Evolutionary conservation across 2,113 vertebrate species (phyloP).

Genomic region (Seriola dumerili): DNA sequence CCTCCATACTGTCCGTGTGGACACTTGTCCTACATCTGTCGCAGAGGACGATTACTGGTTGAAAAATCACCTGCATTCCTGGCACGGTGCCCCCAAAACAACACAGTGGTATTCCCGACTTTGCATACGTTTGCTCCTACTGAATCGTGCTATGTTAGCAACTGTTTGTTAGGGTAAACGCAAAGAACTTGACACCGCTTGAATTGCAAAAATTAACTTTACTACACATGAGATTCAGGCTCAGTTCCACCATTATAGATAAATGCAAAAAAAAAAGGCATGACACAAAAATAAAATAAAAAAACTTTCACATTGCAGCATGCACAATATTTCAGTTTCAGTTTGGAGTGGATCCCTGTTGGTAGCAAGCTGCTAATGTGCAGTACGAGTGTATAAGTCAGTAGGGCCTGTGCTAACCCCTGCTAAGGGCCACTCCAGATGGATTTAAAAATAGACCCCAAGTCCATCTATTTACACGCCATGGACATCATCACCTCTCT

Average conservation of each 20-base stretch:
- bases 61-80: constrained; percentile 41
- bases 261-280: constrained; percentile 2
- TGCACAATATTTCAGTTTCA: constrained; percentile 42
- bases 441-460: constrained; percentile 83
- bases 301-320: constrained; percentile 8
- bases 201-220: neutral
- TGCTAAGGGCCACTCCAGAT: constrained; percentile 79
- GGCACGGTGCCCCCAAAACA: neutral
- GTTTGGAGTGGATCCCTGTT: constrained; percentile 67
- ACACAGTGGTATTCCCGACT: neutral
- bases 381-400: constrained; percentile 54
- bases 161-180: neutral
- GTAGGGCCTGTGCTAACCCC: constrained; percentile 72
- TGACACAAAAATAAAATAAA: neutral
- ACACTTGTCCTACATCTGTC: constrained; percentile 62
- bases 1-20: neutral
- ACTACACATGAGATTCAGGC: neutral
- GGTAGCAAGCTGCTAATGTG: constrained; percentile 73
- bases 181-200: neutral
- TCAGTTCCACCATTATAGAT: neutral
- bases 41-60: constrained; percentile 23
- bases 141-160: constrained; percentile 5
- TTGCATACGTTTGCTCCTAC: neutral
- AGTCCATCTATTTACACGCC: constrained; percentile 81
- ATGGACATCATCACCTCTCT: constrained; percentile 79